Conservation (phyloP, 2,888 invertebrate species). For the Seira musarum region DNA sequence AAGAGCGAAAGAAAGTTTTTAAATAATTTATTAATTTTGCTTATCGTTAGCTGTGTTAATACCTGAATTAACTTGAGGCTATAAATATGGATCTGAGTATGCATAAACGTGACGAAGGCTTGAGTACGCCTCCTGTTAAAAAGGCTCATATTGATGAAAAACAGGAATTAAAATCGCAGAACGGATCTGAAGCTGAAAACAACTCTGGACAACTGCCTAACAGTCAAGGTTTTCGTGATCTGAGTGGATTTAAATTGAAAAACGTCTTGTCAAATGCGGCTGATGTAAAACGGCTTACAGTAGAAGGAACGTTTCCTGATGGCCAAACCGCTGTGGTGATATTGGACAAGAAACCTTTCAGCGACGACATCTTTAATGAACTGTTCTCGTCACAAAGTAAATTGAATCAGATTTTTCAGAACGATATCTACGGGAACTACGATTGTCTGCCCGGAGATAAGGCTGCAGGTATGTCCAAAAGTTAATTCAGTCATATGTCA, state of each 20-base stretch:
- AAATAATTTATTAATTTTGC: no score
- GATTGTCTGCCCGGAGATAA: slow-evolving; percentile 79
- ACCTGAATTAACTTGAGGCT: no score
- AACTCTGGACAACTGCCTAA: not conserved
- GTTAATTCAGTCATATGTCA: not conserved
- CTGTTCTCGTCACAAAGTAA: slow-evolving; percentile 76
- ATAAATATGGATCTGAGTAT: slow-evolving; percentile 47
- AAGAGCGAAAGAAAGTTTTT: no score
- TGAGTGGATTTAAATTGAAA: slow-evolving; percentile 77
- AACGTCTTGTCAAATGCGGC: slow-evolving; percentile 83
- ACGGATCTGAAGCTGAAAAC: not conserved
- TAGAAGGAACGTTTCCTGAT: slow-evolving; percentile 80
- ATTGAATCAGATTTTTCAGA: slow-evolving; percentile 80
- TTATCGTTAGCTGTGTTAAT: no score
- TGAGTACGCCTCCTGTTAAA: slow-evolving; percentile 30
- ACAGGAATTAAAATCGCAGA: slow-evolving; percentile 24
- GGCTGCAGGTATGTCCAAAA: slow-evolving; percentile 77
- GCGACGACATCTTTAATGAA: slow-evolving; percentile 77
- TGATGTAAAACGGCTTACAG: slow-evolving; percentile 80
- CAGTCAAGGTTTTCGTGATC: slow-evolving; percentile 32
- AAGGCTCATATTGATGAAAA: slow-evolving; percentile 37
- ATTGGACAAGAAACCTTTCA: slow-evolving; percentile 87
- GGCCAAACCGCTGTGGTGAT: slow-evolving; percentile 81
- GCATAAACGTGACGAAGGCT: slow-evolving; percentile 37
- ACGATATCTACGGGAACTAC: slow-evolving; percentile 90